Base-by-base conservation (phyloP, 2,797 vertebrate genomes). In the Catamblyrhynchus diadema region DNA sequence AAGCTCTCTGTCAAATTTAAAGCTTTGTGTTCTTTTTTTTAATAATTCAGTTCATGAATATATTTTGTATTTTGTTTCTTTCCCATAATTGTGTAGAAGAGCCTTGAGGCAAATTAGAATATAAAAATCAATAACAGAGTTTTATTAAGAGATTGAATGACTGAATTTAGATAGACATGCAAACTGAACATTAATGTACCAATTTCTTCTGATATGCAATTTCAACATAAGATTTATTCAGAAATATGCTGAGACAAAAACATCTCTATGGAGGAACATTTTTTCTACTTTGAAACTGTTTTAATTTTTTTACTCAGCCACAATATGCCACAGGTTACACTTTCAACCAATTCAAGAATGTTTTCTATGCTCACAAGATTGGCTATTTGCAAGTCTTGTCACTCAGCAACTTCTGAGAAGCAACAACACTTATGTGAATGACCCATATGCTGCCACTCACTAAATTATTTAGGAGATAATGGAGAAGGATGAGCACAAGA, bases 71-170 rank as follows among this genome's bases (percentile, higher is more conserved):
- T 88, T 84, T 91, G 19, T 74, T 90, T 78, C n/a, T 81, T 88
- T 85, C 13, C 20, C 45, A 35, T 47, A 72, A 88, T 80, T 51
- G 24, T 62, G 45, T 53, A 81, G 41, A 92, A 91, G 53, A 79
- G 27, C 56, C 88, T 74, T 47, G 28, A 84, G 81, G 83, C 33
- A 81, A 92, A 95, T 89, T 41, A 90, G 60, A 94, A 83, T 39
- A 25, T n/a, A 92, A 72, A 59, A 94, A 96, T 94, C 82, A 86
- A 94, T 96, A 93, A 61, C 17, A 21, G 51, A 82, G 59, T 81
- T 95, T 93, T 90, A 84, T 84, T 86, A 86, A 83, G 66, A 86
- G 35, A 56, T 14, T 21, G 60, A 65, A 14, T 42, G n/a, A 92
- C 16, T 73, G 70, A 81, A 84, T 89, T 89, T 88, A 93, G 82